Percentiles rank a stretch among this genome's conserved stretches.
phyloP scores from a whole-genome alignment of 2,888 invertebrate species.

The Amblyteles armatorius region DNA sequence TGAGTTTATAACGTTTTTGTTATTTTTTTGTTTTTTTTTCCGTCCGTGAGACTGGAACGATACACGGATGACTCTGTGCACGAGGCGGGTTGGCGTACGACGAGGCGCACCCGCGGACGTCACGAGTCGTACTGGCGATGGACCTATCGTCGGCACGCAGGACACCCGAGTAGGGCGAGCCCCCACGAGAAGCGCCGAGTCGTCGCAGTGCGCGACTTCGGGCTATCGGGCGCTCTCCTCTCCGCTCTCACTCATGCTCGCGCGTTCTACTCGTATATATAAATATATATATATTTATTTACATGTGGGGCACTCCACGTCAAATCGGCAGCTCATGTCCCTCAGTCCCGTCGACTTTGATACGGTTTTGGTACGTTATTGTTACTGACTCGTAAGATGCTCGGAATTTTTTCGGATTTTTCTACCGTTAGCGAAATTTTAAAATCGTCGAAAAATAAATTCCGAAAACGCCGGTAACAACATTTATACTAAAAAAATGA shows the following conservation, averaged over 20 bases:
- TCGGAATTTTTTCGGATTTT: too few species aligned
- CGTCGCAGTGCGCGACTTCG: conserved; percentile 44
- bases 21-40: background rate
- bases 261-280: too few species aligned
- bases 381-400: too few species aligned
- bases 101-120: conserved; percentile 67
- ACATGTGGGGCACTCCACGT: too few species aligned
- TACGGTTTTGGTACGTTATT: too few species aligned
- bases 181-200: conserved; percentile 63
- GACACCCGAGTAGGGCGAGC: conserved; percentile 35
- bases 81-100: conserved; percentile 17
- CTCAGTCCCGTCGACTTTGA: background rate
- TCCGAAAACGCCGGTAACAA: too few species aligned
- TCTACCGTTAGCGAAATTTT: too few species aligned
- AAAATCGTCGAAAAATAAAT: too few species aligned
- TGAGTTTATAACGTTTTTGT: background rate
- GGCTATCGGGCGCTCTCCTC: conserved; percentile 10
- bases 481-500: too few species aligned
- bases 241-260: background rate
- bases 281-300: too few species aligned
- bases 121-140: conserved; percentile 76
- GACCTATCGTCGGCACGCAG: conserved; percentile 59
- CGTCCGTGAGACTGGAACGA: conserved; percentile 4
- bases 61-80: conserved; percentile 6
- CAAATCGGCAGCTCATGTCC: too few species aligned